Evolutionary conservation across 2,888 invertebrate genomes (phyloP).

Genomic region (Trissolcus brochymenae): DNA sequence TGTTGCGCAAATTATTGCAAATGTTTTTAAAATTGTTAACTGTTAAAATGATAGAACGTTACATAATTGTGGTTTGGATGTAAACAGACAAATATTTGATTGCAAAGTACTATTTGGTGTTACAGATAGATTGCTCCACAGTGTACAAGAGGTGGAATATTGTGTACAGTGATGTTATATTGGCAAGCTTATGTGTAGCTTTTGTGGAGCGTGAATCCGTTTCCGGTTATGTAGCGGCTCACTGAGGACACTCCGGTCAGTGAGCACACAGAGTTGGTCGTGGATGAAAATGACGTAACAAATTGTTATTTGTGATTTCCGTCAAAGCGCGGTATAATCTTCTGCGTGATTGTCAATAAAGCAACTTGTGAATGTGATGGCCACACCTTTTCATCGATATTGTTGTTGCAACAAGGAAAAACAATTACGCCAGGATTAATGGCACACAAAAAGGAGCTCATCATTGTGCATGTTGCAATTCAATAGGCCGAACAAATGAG

Average conservation of each 20-base stretch:
- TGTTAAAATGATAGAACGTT: too few species aligned
- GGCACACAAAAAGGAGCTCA: constrained; percentile 9
- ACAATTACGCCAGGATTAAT: constrained; percentile 21
- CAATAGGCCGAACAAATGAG: constrained; percentile 6
- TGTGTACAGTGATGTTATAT: constrained; percentile 30
- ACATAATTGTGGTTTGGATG: too few species aligned
- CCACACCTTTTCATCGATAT: constrained; percentile 36
- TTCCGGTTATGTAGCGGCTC: constrained; percentile 67
- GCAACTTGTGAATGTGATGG: constrained; percentile 18
- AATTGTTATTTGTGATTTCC: constrained; percentile 50
- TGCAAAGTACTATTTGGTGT: constrained; percentile 14
- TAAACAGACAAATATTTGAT: not conserved
- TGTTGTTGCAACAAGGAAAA: constrained; percentile 31
- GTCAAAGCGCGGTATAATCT: constrained; percentile 53
- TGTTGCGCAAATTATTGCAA: too few species aligned
- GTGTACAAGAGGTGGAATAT: constrained; percentile 37
- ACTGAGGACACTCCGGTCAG: constrained; percentile 71
- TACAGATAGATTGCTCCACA: constrained; percentile 32
- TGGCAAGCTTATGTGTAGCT: constrained; percentile 63
- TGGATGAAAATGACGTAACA: constrained; percentile 65
- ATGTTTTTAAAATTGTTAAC: too few species aligned
- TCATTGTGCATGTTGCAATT: constrained; percentile 7
- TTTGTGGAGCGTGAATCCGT: constrained; percentile 75
- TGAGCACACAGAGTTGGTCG: constrained; percentile 62
- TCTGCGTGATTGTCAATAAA: constrained; percentile 41